Percentiles rank a stretch among this genome's conserved stretches.
Evolutionary conservation across 2,113 vertebrate species (phyloP).

Genomic region (Nerophis lumbriciformis): DNA sequence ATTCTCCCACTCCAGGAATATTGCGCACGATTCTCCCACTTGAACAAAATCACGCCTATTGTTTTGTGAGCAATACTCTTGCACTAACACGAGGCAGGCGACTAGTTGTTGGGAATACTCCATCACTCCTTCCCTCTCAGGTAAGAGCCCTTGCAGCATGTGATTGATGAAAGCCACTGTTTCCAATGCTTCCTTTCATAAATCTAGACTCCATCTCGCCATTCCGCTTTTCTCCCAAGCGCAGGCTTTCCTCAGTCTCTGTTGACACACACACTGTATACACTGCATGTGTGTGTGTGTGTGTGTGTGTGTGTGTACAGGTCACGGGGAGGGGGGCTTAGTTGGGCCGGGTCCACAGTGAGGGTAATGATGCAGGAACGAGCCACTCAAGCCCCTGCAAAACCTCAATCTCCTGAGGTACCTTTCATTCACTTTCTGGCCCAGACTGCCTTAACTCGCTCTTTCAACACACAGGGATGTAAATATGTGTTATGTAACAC

Average conservation of each 20-base stretch:
- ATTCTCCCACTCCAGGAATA: too few species aligned
- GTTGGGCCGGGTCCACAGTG: conserved; percentile 64
- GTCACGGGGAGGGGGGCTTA: conserved; percentile 41
- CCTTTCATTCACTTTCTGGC: conserved; percentile 19
- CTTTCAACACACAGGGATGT: not conserved
- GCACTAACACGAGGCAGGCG: too few species aligned
- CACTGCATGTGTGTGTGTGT: conserved; percentile 16
- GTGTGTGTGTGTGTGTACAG: conserved; percentile 17
- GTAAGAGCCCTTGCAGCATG: conserved; percentile 33
- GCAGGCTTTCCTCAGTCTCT: conserved; percentile 59
- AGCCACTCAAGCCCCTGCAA: conserved; percentile 57
- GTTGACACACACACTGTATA: conserved; percentile 45
- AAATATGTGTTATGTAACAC: not conserved
- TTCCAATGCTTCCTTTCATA: conserved; percentile 70
- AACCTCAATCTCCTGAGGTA: conserved; percentile 58
- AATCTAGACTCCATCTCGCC: conserved; percentile 60
- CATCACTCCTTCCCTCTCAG: conserved; percentile 13
- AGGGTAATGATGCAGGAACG: conserved; percentile 68
- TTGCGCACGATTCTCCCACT: too few species aligned
- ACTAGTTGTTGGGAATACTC: too few species aligned
- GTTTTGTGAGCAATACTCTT: too few species aligned
- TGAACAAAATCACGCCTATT: too few species aligned
- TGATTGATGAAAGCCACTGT: conserved; percentile 68
- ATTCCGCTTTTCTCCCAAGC: conserved; percentile 56
- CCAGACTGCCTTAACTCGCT: not conserved